phyloP scores from a whole-genome alignment of 1,140 invertebrate genomes.

The Drosophila nikananu region DNA sequence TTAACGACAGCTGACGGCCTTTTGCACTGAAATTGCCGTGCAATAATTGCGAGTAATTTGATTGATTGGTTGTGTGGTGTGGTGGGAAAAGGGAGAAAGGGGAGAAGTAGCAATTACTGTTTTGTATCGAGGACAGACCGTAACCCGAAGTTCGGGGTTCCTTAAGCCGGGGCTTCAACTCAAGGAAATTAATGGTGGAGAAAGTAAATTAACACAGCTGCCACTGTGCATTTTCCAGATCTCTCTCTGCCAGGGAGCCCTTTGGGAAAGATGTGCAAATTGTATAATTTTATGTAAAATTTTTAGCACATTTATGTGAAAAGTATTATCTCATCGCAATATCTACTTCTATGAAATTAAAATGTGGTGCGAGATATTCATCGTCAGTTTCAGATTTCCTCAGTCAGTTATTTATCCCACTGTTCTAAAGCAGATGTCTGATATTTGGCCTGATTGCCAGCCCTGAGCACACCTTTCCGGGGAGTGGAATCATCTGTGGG shows the following conservation, averaged over 20 bases:
- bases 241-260: not conserved
- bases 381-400: not conserved
- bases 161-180: not conserved
- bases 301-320: not conserved
- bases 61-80: slow-evolving; percentile 44
- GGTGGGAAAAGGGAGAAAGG: no score
- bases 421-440: not conserved
- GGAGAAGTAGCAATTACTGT: not conserved
- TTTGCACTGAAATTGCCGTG: slow-evolving; percentile 42
- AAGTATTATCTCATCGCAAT: no score
- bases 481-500: not conserved
- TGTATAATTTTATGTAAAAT: not conserved
- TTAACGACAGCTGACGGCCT: slow-evolving; percentile 60
- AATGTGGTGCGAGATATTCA: no score
- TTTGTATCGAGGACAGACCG: slow-evolving; percentile 1
- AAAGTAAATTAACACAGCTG: not conserved
- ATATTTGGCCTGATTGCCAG: not conserved
- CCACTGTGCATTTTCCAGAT: not conserved
- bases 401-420: not conserved
- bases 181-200: not conserved
- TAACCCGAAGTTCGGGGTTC: not conserved
- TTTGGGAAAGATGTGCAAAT: not conserved
- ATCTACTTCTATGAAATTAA: no score
- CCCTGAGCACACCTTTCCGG: slow-evolving; percentile 26
- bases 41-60: slow-evolving; percentile 61